Conservation (phyloP, 1,140 invertebrate species). For the Drosophila kurseongensis region DNA sequence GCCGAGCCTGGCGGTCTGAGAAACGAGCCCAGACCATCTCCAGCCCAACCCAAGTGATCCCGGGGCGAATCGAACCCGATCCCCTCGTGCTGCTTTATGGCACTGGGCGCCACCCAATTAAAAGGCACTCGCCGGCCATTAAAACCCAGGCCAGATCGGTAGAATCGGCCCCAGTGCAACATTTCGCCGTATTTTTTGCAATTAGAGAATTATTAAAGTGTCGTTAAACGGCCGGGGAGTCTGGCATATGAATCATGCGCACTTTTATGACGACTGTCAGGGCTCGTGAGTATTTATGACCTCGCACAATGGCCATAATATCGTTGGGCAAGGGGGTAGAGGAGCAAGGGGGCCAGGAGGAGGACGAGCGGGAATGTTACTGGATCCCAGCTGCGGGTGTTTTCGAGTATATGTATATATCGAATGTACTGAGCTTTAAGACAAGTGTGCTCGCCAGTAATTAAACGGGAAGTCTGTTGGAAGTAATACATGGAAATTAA, state of each 20-base stretch:
- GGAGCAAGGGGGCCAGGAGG: not conserved
- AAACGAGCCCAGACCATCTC: not conserved
- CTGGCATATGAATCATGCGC: slow-evolving; percentile 67
- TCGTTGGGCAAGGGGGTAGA: not conserved
- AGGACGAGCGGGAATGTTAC: slow-evolving; percentile 6
- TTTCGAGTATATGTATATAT: not conserved
- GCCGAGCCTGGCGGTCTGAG: not conserved
- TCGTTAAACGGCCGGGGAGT: slow-evolving; percentile 61
- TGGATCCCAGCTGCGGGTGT: slow-evolving; percentile 12
- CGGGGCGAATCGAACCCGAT: slow-evolving; percentile 37
- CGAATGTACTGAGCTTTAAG: not conserved
- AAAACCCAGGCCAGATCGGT: slow-evolving; percentile 32
- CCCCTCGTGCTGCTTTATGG: slow-evolving; percentile 57
- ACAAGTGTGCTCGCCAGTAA: not conserved
- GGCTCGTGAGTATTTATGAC: slow-evolving; percentile 67
- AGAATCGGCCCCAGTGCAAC: slow-evolving; percentile 29
- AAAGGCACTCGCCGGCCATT: slow-evolving; percentile 68
- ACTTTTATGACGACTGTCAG: slow-evolving; percentile 70
- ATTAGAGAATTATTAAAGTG: slow-evolving; percentile 79
- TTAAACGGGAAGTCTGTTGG: not conserved
- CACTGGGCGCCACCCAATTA: slow-evolving; percentile 75
- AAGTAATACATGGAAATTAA: not conserved
- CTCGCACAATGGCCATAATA: slow-evolving; percentile 38
- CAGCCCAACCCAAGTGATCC: slow-evolving; percentile 10
- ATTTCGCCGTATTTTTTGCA: slow-evolving; percentile 65